These are phyloP conservation scores for Mesaphorura yosii DNA, from an alignment of 1,140 invertebrate genomes.

Conservation along the genomic window DNA sequence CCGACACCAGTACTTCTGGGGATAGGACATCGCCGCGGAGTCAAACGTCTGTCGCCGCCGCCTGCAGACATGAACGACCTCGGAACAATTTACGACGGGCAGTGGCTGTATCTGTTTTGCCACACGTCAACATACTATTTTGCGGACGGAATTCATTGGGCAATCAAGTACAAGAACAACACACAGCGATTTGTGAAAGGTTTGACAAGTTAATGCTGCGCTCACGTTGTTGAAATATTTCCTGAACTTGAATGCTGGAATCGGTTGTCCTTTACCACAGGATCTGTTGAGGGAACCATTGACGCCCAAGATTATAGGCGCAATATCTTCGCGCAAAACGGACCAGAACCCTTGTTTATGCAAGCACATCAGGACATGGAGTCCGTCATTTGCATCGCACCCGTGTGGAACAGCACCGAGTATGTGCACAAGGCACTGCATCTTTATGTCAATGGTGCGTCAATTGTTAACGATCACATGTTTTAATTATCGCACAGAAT, in stretches of 20 bases:
- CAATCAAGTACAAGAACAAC: constrained; percentile 5
- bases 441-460: not conserved
- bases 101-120: not conserved
- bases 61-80: no score
- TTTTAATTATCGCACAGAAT: not conserved
- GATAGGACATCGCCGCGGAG: not conserved
- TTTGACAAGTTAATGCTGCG: not conserved
- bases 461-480: not conserved
- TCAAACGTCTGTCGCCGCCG: not conserved
- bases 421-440: not conserved
- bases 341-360: no score
- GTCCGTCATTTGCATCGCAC: constrained; percentile 1
- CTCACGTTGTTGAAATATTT: no score
- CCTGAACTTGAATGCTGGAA: no score
- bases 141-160: constrained; percentile 4
- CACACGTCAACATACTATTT: constrained; percentile 1
- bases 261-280: no score
- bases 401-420: not conserved
- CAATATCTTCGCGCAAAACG: no score
- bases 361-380: not conserved
- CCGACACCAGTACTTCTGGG: not conserved
- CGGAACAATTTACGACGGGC: not conserved
- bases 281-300: no score
- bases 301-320: no score
- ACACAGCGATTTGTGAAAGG: not conserved